phyloP scores from a whole-genome alignment of 2,888 invertebrate genomes.

The Hyposoter didymator region DNA sequence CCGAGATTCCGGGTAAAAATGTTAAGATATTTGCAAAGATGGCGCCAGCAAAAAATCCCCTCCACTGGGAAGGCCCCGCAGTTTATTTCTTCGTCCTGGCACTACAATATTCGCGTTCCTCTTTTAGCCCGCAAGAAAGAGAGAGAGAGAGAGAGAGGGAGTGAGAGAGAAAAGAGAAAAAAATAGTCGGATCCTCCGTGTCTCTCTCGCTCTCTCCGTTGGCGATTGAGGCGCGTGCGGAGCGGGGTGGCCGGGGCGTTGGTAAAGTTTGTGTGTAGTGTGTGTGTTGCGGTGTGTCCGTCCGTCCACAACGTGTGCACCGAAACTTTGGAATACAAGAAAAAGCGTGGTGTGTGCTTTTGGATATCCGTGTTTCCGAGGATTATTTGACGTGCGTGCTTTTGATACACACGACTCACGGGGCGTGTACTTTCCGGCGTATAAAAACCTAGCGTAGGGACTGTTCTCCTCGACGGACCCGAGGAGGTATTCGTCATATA shows the following conservation, averaged over 20 bases:
- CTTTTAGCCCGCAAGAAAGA: constrained; percentile 17
- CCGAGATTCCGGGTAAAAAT: background rate
- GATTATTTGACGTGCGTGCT: constrained; percentile 66
- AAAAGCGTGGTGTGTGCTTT: constrained; percentile 45
- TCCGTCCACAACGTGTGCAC: constrained; percentile 27
- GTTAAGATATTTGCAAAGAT: background rate
- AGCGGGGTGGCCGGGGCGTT: constrained; percentile 58
- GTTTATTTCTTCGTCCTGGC: constrained; percentile 51
- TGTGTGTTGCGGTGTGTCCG: constrained; percentile 50
- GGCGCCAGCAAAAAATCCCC: constrained; percentile 10
- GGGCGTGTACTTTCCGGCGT: constrained; percentile 81
- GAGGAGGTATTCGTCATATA: constrained; percentile 26
- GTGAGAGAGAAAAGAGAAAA: constrained; percentile 40
- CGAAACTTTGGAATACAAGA: constrained; percentile 28
- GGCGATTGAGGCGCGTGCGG: constrained; percentile 54
- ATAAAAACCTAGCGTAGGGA: constrained; percentile 58
- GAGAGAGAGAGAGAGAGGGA: constrained; percentile 47
- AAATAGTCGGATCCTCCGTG: constrained; percentile 47
- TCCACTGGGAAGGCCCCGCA: constrained; percentile 25
- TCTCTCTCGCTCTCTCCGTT: constrained; percentile 41
- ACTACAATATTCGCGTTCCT: constrained; percentile 23
- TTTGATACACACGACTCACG: constrained; percentile 67
- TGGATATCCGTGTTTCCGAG: constrained; percentile 32
- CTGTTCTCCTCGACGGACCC: constrained; percentile 64
- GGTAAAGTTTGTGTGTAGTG: constrained; percentile 44